Conservation (phyloP, 1,140 invertebrate genomes). For the Brachionus plicatilis region DNA sequence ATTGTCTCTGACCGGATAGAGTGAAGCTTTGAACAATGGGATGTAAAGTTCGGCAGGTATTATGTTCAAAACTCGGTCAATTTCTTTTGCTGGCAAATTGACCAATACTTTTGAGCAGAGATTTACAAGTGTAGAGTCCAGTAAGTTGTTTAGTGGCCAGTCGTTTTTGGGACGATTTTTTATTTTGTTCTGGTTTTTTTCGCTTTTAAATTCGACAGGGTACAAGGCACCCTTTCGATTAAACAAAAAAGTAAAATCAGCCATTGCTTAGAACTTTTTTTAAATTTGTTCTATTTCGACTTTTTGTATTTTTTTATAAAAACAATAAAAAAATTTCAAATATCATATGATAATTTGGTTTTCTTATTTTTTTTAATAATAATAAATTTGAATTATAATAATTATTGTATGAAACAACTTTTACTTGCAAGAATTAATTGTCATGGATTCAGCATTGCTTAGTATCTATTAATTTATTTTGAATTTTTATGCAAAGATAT, state of each 20-base stretch:
- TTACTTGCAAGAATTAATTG: not conserved
- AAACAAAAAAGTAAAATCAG: constrained; percentile 38
- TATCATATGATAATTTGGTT: not conserved
- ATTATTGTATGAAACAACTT: not conserved
- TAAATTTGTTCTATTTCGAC: not conserved
- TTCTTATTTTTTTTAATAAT: not conserved
- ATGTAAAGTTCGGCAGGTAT: constrained; percentile 13
- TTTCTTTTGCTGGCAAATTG: not conserved
- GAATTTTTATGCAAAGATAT: not conserved
- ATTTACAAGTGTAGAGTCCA: not conserved
- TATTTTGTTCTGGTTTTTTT: not conserved
- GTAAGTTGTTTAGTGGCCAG: constrained; percentile 13
- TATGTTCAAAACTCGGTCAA: not conserved
- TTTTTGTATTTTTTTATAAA: not conserved
- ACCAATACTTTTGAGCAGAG: constrained; percentile 24
- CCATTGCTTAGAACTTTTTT: not conserved
- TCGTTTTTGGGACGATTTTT: constrained; percentile 20
- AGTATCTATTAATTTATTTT: not conserved
- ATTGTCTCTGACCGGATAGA: constrained; percentile 14
- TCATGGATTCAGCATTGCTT: not conserved
- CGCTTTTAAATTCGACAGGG: constrained; percentile 16
- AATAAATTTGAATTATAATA: not conserved
- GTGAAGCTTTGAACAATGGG: constrained; percentile 25
- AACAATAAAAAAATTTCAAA: not conserved
- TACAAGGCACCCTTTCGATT: constrained; percentile 39